Evolutionary conservation across 2,888 invertebrate species (phyloP), one percentile per base, ranked within the genome.

Genomic region (Netelia fuscicornis): DNA sequence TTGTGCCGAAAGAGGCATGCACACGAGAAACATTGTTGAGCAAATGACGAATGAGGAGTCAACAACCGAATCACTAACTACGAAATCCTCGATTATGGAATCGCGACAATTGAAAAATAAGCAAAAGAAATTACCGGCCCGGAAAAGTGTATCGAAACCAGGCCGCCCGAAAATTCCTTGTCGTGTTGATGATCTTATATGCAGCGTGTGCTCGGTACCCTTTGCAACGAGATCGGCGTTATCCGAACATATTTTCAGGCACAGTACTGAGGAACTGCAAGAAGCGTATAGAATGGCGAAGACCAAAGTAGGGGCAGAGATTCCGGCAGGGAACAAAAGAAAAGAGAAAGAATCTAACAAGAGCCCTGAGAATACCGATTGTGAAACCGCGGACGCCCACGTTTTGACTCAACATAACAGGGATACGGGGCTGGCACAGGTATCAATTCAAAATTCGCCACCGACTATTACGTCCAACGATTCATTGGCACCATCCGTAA

Each of bases 181-280:
- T 37, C 37, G 67, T 11, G 54, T 25, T 8, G 67, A 81, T 1
- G 64, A 78, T 72, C 65, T 86, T 0, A 71, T 78, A 1, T 93
- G 93, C 65, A 89, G 79, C 6, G 87, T 93, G 1, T 93, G 93
- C 65, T 88, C 82, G 2, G 48, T 78, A 20, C 56, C 11, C 1
- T 92, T 90, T 71, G 80, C 87, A 0, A 85, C 89, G 0, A 87
- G 86, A 44, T 84, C 85, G 1, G 82, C 83, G 9, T 75, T 93
- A 0, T 89, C 91, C 9, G 88, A 89, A 2, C 93, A 93, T 65
- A 86, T 92, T 54, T 89, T 86, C 54, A 86, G 87, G 2, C 93
- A 93, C 67, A 91, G 91, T 0, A 88, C 89, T 23, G 60, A 23
- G 2, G 92, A 92, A 25, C 81, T 92, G 3, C 90, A 90, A 67